Evolutionary conservation across 1,140 invertebrate genomes (phyloP), one percentile per base, ranked within the genome.

Genomic region (Bombus difficillimus): DNA sequence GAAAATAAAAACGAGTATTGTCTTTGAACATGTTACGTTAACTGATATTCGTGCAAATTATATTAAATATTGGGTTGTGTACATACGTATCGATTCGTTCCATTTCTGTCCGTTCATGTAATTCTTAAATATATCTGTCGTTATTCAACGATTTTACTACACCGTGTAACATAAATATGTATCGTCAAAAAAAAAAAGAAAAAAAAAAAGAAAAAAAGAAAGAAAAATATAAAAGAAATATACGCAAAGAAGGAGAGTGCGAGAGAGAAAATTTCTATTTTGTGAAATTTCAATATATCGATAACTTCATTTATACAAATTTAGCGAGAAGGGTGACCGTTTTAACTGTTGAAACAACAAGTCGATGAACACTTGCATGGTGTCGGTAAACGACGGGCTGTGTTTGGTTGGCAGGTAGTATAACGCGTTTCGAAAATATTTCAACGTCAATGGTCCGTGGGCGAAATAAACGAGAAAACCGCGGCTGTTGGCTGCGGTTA

Each of bases 381-480:
- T 37, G 34, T 37, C 18, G 66, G 18, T 68, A 37, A 68, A 68
- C 34, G 66, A 68, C 8, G 18, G 8, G 1, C 18, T 10, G 37
- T 18, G 41, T 43, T 74, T n/a, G 22, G 28, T 22, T 28, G 13
- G 18, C 57, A 59, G 8, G 15, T 10, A 9, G 53, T 64, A 32
- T 25, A 64, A 79, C 34, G 68, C 12, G 53, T 83, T 76, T 13
- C n/a, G n/a, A 32, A 75, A 75, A 86, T 86, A 80, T 86, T 73
- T 75, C 69, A 68, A 18, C 68, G 69, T 69, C 25, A 68, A 81
- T 37, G 77, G 53, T 79, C 75, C 71, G 9, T 41, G 25, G 39
- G 34, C 1, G 53, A 78, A 62, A 71, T 78, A 71, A 85, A 77
- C 37, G 66, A 59, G 43, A 41, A 68, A 68, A 64, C n/a, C 73